Evolutionary conservation across 2,797 vertebrate genomes (phyloP).

Genomic region (Meda fulgida): DNA sequence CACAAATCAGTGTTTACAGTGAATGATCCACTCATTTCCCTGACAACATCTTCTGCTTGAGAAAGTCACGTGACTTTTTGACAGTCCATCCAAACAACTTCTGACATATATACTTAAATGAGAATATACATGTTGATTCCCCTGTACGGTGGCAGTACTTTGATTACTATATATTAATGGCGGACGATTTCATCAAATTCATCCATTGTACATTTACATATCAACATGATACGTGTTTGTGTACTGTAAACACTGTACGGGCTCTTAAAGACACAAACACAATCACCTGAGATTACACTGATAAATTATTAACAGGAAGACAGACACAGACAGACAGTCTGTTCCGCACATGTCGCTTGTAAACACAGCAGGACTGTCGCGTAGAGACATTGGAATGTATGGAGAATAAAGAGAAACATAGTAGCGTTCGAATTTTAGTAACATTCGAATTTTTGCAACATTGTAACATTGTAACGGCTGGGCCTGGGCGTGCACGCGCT

Average conservation of each 20-base stretch:
- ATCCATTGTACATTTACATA: too few species aligned
- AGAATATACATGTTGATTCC: background rate
- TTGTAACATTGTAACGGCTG: background rate
- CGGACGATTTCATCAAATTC: background rate
- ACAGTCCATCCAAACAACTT: background rate
- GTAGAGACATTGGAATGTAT: background rate
- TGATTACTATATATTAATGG: background rate
- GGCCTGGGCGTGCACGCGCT: constrained; percentile 26
- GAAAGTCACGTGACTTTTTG: background rate
- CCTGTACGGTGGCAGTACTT: background rate
- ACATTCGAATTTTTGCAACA: background rate
- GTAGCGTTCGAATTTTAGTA: background rate
- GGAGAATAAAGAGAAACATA: background rate
- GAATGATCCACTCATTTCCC: constrained; percentile 4
- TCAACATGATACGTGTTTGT: background rate
- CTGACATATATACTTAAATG: background rate
- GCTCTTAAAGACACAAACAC: background rate
- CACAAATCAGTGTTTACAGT: too few species aligned
- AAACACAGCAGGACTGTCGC: constrained; percentile 19
- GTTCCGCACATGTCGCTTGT: constrained; percentile 4
- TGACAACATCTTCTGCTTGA: background rate
- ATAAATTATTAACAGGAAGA: background rate
- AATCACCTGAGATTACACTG: background rate
- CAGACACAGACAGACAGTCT: background rate
- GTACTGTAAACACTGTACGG: background rate